phyloP scores from a whole-genome alignment of 2,113 vertebrate genomes.

The Embiotoca jacksoni region DNA sequence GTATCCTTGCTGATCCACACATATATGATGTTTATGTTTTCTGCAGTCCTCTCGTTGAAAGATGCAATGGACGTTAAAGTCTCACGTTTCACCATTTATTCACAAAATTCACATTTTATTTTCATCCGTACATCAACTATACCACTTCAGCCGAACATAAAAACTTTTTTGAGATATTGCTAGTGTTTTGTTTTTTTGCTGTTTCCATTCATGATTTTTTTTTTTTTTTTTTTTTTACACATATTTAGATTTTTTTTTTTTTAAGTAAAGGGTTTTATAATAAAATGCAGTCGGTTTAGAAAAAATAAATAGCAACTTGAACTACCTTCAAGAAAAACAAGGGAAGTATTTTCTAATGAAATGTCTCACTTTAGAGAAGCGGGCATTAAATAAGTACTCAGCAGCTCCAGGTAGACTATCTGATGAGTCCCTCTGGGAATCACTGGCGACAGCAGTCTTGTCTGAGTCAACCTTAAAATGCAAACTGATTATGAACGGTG shows the following conservation, averaged over 20 bases:
- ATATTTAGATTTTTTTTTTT: too few relatives aligned
- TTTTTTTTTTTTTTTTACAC: too few relatives aligned
- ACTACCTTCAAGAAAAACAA: neutral
- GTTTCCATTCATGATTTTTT: too few relatives aligned
- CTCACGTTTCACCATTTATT: too few relatives aligned
- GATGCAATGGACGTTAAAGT: too few relatives aligned
- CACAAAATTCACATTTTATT: neutral
- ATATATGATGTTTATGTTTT: too few relatives aligned
- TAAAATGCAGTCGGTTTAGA: neutral
- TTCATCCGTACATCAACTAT: too few relatives aligned
- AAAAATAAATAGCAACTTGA: neutral
- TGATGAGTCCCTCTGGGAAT: slow-evolving; percentile 44
- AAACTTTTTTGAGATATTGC: neutral
- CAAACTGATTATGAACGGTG: slow-evolving; percentile 59
- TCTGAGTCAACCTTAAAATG: slow-evolving; percentile 46
- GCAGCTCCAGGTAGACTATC: slow-evolving; percentile 5
- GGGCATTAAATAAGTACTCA: slow-evolving; percentile 21
- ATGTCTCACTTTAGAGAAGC: slow-evolving; percentile 2
- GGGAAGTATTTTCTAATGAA: neutral
- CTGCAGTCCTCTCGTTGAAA: too few relatives aligned
- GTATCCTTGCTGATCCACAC: neutral
- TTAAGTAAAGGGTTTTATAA: neutral
- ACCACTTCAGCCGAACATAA: too few relatives aligned
- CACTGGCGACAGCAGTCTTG: slow-evolving; percentile 60
- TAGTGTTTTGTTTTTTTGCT: neutral